Evolutionary conservation across 2,113 vertebrate genomes (phyloP).

Genomic region (Spea multiplicata): DNA sequence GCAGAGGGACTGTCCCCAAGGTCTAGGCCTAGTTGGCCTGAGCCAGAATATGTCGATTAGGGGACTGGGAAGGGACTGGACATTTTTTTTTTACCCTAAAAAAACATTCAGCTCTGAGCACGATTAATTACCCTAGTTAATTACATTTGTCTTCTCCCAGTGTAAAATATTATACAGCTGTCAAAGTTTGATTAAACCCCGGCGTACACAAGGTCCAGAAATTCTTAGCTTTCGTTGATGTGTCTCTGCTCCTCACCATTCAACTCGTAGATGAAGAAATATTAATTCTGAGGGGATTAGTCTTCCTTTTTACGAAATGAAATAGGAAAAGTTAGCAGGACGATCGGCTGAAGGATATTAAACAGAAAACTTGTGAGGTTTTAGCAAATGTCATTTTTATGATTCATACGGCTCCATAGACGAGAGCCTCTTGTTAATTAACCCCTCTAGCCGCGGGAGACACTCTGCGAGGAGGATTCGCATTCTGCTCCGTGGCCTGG

Average conservation of each 20-base stretch:
- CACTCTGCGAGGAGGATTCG: constrained; percentile 21
- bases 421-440: constrained; percentile 41
- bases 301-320: constrained; percentile 55
- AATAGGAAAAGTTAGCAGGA: constrained; percentile 52
- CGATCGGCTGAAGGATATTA: constrained; percentile 56
- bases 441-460: constrained; percentile 31
- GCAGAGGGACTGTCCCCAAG: no score
- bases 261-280: constrained; percentile 57
- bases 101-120: not conserved
- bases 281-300: constrained; percentile 68
- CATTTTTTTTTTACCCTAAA: no score
- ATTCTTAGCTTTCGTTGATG: constrained; percentile 51
- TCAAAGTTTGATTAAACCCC: constrained; percentile 50
- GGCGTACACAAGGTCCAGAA: constrained; percentile 54
- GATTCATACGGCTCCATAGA: constrained; percentile 38
- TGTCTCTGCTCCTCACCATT: constrained; percentile 48
- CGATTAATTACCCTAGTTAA: not conserved
- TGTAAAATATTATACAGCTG: not conserved
- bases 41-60: no score
- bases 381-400: constrained; percentile 53
- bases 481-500: not conserved
- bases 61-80: no score
- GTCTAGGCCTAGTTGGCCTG: no score
- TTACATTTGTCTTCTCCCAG: not conserved
- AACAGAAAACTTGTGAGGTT: constrained; percentile 55